Evolutionary conservation across 2,888 invertebrate genomes (phyloP).

Genomic region (Spodoptera exigua): DNA sequence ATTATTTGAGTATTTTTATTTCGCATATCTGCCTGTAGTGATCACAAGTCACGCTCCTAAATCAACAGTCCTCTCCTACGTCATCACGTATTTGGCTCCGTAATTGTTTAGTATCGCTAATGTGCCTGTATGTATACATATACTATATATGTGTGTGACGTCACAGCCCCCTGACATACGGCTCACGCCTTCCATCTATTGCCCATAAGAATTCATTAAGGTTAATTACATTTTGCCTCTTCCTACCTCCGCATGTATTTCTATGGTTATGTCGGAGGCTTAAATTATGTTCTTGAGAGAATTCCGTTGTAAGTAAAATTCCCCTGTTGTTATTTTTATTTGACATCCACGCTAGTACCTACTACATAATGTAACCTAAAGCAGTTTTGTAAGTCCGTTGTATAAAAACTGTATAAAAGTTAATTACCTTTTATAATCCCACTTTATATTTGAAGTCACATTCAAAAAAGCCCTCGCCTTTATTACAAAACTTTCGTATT

Average conservation of each 20-base stretch:
- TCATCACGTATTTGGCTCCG: constrained; percentile 22
- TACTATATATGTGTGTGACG: too few species aligned
- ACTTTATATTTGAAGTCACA: constrained; percentile 15
- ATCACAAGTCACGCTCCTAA: too few species aligned
- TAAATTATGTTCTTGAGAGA: neutral
- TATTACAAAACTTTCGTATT: neutral
- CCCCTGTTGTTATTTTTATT: too few species aligned
- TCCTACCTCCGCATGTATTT: too few species aligned
- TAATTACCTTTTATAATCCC: constrained; percentile 15
- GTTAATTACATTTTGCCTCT: constrained; percentile 20
- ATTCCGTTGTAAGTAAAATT: too few species aligned
- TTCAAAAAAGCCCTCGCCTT: neutral
- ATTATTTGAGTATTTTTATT: too few species aligned
- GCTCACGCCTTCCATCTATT: constrained; percentile 10
- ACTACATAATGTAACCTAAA: too few species aligned
- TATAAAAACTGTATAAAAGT: constrained; percentile 22
- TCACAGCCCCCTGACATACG: constrained; percentile 6
- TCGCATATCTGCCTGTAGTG: too few species aligned
- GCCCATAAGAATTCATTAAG: constrained; percentile 33
- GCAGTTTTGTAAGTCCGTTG: too few species aligned
- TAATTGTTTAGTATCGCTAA: constrained; percentile 37
- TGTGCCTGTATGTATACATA: neutral
- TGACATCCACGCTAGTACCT: too few species aligned
- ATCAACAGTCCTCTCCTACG: neutral
- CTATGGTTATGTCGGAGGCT: neutral